Conservation (phyloP, 2,888 invertebrate species). For the Machimus atricapillus region DNA sequence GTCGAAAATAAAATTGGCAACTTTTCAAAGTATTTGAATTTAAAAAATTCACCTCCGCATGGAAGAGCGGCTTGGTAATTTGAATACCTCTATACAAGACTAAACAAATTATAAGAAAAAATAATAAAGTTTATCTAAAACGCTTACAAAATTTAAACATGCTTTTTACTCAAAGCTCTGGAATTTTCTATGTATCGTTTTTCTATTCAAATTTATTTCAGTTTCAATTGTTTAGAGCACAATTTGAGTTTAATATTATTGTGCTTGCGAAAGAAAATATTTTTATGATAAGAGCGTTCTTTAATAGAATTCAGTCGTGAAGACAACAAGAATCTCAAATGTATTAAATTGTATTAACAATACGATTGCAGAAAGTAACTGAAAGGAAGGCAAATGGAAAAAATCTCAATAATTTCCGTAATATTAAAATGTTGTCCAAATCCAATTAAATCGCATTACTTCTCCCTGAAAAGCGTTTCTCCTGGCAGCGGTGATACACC, state of each 20-base stretch:
- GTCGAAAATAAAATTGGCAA: neutral
- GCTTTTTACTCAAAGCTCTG: too few relatives aligned
- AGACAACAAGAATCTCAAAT: neutral
- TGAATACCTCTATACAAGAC: too few relatives aligned
- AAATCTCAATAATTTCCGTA: neutral
- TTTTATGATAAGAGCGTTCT: neutral
- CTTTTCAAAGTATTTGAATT: neutral
- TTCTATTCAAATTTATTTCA: too few relatives aligned
- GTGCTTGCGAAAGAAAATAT: neutral
- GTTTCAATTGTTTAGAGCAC: too few relatives aligned
- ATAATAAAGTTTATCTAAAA: neutral
- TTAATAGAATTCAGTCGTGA: neutral
- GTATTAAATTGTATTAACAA: neutral
- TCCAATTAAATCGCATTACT: conserved; percentile 18
- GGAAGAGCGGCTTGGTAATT: too few relatives aligned
- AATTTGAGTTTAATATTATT: neutral
- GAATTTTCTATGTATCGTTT: neutral
- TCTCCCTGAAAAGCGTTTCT: neutral
- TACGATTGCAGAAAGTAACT: neutral
- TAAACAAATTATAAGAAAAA: too few relatives aligned
- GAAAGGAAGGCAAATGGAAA: neutral
- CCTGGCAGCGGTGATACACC: neutral
- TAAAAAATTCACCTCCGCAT: neutral
- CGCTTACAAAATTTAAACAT: neutral
- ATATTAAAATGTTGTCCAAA: neutral